A percentile compares a stretch with the other conserved stretches of the same genome.
phyloP scores from a whole-genome alignment of 2,888 invertebrate species.

The Tipula unca region DNA sequence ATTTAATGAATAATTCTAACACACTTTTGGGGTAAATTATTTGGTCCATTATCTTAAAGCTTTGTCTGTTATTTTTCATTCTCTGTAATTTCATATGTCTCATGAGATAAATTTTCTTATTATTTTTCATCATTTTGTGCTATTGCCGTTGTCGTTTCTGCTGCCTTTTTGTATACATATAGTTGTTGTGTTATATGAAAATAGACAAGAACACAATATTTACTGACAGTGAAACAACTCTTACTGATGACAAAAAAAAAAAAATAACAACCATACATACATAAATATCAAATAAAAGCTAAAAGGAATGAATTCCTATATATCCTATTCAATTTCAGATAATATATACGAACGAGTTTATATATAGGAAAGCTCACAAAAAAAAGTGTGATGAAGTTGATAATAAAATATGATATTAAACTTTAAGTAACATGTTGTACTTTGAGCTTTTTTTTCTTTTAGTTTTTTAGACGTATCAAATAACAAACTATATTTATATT shows the following conservation, averaged over 20 bases:
- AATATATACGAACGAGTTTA: background rate
- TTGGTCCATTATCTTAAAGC: background rate
- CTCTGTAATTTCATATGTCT: background rate
- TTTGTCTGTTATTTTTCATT: background rate
- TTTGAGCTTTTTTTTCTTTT: background rate
- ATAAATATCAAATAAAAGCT: background rate
- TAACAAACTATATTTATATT: background rate
- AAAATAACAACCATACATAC: background rate
- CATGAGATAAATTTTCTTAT: background rate
- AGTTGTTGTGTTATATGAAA: background rate
- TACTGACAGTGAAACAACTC: background rate
- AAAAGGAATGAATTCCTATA: background rate
- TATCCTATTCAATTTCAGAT: background rate
- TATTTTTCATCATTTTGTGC: background rate
- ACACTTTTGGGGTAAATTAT: constrained; percentile 8
- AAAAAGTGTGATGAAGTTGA: background rate
- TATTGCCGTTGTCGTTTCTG: background rate
- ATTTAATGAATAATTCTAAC: background rate
- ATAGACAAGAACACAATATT: background rate
- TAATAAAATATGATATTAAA: background rate
- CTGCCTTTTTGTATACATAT: no score
- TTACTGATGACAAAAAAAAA: background rate
- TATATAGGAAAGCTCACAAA: background rate
- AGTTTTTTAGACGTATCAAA: background rate
- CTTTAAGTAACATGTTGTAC: background rate